These are phyloP conservation scores for Micropoecilia bifurca DNA, from an alignment of 2,797 vertebrate species.

Conservation along the genomic window DNA sequence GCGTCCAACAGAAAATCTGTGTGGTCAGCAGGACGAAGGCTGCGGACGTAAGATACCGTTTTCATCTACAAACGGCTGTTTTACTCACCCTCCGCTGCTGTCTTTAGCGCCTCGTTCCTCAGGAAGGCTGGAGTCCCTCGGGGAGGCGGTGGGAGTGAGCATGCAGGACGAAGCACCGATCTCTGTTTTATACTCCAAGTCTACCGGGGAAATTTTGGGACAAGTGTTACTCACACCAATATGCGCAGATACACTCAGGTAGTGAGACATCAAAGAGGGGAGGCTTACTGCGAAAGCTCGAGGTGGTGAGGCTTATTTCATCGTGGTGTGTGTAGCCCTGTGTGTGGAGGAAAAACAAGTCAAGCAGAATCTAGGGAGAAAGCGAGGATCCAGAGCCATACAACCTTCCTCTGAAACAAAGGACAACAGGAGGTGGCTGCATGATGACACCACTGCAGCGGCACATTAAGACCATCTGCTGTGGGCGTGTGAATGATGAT, in stretches of 20 bases:
- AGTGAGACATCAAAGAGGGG: slow-evolving; percentile 1
- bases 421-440: slow-evolving; percentile 14
- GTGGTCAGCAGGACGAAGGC: not conserved
- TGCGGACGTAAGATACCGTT: not conserved
- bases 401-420: slow-evolving; percentile 21
- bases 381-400: not conserved
- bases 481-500: slow-evolving; percentile 19
- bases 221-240: slow-evolving; percentile 6
- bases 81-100: slow-evolving; percentile 75
- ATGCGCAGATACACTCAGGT: not conserved
- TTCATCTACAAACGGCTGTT: not conserved
- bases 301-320: slow-evolving; percentile 37
- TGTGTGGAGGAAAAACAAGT: slow-evolving; percentile 1
- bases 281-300: slow-evolving; percentile 65
- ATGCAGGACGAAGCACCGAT: slow-evolving; percentile 79
- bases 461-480: slow-evolving; percentile 34
- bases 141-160: slow-evolving; percentile 83
- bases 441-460: slow-evolving; percentile 24
- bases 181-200: slow-evolving; percentile 70
- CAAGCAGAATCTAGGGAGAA: slow-evolving; percentile 22
- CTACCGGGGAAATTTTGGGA: slow-evolving; percentile 32
- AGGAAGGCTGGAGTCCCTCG: slow-evolving; percentile 63
- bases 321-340: slow-evolving; percentile 45
- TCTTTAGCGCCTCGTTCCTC: slow-evolving; percentile 75
- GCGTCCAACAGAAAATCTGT: not conserved